phyloP scores from a whole-genome alignment of 2,888 invertebrate genomes.

The Dicyrtomina minuta region DNA sequence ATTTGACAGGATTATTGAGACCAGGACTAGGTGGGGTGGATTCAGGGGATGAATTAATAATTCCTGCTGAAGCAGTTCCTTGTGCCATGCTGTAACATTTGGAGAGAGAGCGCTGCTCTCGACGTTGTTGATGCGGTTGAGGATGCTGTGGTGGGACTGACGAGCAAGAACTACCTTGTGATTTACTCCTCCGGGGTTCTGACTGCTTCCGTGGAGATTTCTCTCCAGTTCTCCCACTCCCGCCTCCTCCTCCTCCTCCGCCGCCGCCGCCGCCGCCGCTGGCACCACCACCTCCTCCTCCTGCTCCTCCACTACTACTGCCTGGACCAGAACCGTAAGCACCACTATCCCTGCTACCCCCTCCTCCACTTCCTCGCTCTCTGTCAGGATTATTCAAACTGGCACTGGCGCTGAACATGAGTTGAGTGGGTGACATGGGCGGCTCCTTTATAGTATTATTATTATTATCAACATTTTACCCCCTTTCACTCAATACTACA shows the following conservation, averaged over 20 bases:
- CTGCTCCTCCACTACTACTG: conserved; percentile 30
- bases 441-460: conserved; percentile 27
- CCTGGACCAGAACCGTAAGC: conserved; percentile 47
- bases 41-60: conserved; percentile 56
- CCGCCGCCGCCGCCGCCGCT: background rate
- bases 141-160: conserved; percentile 20
- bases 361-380: conserved; percentile 11
- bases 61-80: conserved; percentile 34
- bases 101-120: conserved; percentile 63
- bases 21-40: conserved; percentile 55
- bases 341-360: conserved; percentile 10
- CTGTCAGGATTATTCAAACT: conserved; percentile 19
- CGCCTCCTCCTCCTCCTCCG: conserved; percentile 2
- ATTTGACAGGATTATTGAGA: conserved; percentile 43
- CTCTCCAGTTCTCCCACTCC: conserved; percentile 3
- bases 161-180: conserved; percentile 76
- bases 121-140: conserved; percentile 37
- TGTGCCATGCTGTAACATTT: conserved; percentile 82
- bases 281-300: conserved; percentile 9
- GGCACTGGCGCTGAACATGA: conserved; percentile 32
- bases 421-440: conserved; percentile 35
- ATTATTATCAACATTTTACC: conserved; percentile 14
- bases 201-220: conserved; percentile 29
- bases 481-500: conserved; percentile 7
- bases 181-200: conserved; percentile 67